Conservation (phyloP, 2,888 invertebrate species). For the Metopia argyrocephala region DNA sequence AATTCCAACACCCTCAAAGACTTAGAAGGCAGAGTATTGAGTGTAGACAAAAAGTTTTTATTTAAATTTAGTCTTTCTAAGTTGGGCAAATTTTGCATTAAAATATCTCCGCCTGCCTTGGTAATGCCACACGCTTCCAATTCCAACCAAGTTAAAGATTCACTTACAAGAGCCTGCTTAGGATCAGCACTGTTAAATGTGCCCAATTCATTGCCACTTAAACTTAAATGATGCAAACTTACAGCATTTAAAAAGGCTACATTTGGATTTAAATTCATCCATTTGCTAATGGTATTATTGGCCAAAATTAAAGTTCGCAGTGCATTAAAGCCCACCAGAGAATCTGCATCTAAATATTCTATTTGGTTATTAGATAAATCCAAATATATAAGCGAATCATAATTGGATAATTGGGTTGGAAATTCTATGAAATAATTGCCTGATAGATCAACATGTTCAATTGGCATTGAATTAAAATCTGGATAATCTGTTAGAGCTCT, state of each 20-base stretch:
- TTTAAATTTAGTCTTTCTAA: slow-evolving; percentile 80
- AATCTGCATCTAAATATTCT: slow-evolving; percentile 78
- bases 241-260: slow-evolving; percentile 79
- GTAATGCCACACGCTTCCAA: slow-evolving; percentile 83
- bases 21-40: slow-evolving; percentile 80
- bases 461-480: slow-evolving; percentile 73
- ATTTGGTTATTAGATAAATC: slow-evolving; percentile 81
- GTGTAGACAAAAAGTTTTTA: slow-evolving; percentile 79
- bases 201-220: slow-evolving; percentile 83
- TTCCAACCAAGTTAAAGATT: slow-evolving; percentile 81
- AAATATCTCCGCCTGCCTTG: slow-evolving; percentile 78
- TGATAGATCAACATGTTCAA: slow-evolving; percentile 83
- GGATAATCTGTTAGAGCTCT: slow-evolving; percentile 71
- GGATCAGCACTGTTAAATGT: slow-evolving; percentile 80
- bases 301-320: slow-evolving; percentile 83
- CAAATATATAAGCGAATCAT: slow-evolving; percentile 80
- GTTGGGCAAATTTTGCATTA: slow-evolving; percentile 79
- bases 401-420: slow-evolving; percentile 79
- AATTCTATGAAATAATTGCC: slow-evolving; percentile 82
- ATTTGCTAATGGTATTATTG: slow-evolving; percentile 82
- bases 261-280: slow-evolving; percentile 81
- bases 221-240: slow-evolving; percentile 81
- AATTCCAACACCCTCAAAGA: slow-evolving; percentile 81
- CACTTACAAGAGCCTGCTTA: slow-evolving; percentile 81
- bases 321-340: slow-evolving; percentile 80